phyloP scores from a whole-genome alignment of 2,797 vertebrate genomes.

The Lacerta viridis region DNA sequence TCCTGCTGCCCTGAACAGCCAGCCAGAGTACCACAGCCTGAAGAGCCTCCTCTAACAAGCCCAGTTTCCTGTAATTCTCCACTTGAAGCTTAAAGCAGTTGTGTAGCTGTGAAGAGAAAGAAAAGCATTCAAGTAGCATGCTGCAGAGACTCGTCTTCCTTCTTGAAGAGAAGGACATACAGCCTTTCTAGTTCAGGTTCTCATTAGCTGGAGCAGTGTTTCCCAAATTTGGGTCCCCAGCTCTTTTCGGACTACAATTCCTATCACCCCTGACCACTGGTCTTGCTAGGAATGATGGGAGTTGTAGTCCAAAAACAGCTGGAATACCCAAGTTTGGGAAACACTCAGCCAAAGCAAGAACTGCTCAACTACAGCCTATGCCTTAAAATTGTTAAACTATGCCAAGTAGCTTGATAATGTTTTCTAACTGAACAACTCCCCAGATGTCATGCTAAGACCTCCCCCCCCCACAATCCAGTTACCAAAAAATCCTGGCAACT shows the following conservation, averaged over 20 bases:
- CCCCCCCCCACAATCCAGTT: too few species aligned
- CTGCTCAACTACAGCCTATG: not conserved
- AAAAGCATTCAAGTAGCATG: not conserved
- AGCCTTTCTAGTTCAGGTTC: not conserved
- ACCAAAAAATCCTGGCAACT: not conserved
- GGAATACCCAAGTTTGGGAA: too few species aligned
- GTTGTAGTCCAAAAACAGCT: too few species aligned
- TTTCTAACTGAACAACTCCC: not conserved
- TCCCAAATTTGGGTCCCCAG: not conserved
- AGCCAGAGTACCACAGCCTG: constrained; percentile 88
- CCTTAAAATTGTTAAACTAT: not conserved
- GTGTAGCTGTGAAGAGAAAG: constrained; percentile 81
- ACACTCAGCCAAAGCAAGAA: not conserved
- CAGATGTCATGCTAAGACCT: not conserved
- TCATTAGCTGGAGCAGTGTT: not conserved
- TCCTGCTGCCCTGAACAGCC: constrained; percentile 74
- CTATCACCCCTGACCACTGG: too few species aligned
- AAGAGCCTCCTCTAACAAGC: constrained; percentile 81
- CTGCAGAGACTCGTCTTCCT: not conserved
- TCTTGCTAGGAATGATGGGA: too few species aligned
- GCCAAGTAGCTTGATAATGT: not conserved
- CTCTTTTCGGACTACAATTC: too few species aligned
- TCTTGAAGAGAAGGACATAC: not conserved
- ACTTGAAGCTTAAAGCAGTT: constrained; percentile 89
- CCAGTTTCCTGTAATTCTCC: constrained; percentile 86